Evolutionary conservation across 2,797 vertebrate genomes (phyloP).

Genomic region (Tamandua tetradactyla): DNA sequence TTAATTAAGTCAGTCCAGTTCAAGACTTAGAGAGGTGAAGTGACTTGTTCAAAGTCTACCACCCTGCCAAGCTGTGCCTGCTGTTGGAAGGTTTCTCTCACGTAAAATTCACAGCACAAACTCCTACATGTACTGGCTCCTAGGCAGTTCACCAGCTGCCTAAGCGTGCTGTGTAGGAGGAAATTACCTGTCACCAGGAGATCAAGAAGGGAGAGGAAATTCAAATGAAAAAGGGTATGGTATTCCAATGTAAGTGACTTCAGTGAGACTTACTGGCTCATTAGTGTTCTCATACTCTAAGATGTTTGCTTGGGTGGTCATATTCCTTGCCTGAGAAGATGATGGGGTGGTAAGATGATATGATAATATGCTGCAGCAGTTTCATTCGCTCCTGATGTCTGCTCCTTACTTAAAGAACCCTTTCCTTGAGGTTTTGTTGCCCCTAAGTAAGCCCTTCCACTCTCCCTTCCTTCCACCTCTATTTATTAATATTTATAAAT

Average conservation of each 20-base stretch:
- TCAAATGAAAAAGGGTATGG: not conserved
- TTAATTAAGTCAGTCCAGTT: not conserved
- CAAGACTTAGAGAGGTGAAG: not conserved
- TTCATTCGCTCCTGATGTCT: not conserved
- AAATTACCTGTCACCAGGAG: not conserved
- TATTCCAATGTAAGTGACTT: not conserved
- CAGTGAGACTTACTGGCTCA: not conserved
- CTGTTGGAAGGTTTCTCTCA: conserved; percentile 15
- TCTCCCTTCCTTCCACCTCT: not conserved
- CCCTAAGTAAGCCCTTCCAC: not conserved
- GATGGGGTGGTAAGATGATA: not conserved
- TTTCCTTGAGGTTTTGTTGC: not conserved
- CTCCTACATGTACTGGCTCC: not conserved
- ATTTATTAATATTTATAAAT: not conserved
- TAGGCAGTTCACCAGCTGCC: not conserved
- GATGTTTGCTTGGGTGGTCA: not conserved
- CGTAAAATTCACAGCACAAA: not conserved
- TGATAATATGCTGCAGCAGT: not conserved
- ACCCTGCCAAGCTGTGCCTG: not conserved
- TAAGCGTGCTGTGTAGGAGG: not conserved
- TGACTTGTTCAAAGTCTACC: not conserved
- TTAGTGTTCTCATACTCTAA: not conserved
- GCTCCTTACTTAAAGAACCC: conserved; percentile 19
- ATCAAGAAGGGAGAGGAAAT: not conserved
- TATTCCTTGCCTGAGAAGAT: not conserved